A percentile compares a stretch with the other conserved stretches of the same genome.
Conservation (phyloP, 1,140 invertebrate genomes). For the Globodera ellingtonae region DNA sequence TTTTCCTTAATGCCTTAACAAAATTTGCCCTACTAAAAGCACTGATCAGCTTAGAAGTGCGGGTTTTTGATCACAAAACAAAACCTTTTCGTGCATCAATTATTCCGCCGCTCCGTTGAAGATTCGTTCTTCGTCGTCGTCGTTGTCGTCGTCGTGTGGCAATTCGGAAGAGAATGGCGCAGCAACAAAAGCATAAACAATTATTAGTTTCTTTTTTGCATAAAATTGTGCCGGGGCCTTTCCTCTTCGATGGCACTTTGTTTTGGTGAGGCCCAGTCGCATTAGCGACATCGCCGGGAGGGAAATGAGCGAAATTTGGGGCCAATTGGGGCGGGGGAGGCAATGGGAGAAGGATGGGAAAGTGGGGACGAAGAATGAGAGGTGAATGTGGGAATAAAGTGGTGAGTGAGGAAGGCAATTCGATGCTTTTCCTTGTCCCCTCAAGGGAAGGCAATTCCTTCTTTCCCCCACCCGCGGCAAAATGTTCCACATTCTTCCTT, state of each 20-base stretch:
- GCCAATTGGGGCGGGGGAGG: background rate
- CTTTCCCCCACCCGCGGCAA: background rate
- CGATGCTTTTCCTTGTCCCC: background rate
- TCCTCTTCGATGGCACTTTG: background rate
- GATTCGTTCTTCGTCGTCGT: background rate
- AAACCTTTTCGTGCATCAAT: slow-evolving; percentile 2
- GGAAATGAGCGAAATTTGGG: slow-evolving; percentile 3
- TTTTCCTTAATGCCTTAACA: too few relatives aligned
- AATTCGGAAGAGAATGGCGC: background rate
- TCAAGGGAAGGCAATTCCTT: background rate
- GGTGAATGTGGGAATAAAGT: background rate
- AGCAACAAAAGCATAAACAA: background rate
- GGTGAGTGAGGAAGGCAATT: background rate
- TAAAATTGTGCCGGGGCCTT: slow-evolving; percentile 1
- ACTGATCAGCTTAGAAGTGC: background rate
- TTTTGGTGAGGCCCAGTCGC: background rate
- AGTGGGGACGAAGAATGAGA: background rate
- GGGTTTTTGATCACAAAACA: background rate
- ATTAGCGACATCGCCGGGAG: slow-evolving; percentile 2
- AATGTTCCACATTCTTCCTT: background rate
- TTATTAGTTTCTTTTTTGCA: background rate
- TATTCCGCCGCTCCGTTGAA: background rate
- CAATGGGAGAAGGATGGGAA: slow-evolving; percentile 10
- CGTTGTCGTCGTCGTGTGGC: background rate
- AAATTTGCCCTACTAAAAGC: too few relatives aligned